These are phyloP conservation scores for Botia kubotai DNA, from an alignment of 2,797 vertebrate genomes.

Conservation along the genomic window DNA sequence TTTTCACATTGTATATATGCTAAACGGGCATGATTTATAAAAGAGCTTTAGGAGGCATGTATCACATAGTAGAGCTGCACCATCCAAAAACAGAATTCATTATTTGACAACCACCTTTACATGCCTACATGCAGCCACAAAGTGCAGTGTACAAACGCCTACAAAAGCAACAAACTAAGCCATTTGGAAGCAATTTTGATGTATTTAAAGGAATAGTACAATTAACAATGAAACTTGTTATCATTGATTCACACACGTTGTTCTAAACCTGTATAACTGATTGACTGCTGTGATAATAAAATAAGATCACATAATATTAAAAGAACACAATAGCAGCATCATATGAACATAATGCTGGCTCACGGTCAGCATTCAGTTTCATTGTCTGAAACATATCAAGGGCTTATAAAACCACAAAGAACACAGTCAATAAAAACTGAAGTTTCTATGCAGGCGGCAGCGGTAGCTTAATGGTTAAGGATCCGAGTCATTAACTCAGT, in stretches of 20 bases:
- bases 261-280: neutral
- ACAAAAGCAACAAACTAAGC: neutral
- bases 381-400: too few relatives aligned
- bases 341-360: too few relatives aligned
- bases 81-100: neutral
- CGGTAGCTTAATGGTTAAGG: neutral
- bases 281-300: too few relatives aligned
- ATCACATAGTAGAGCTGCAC: neutral
- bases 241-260: neutral
- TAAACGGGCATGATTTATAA: conserved; percentile 13
- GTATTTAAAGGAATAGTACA: too few relatives aligned
- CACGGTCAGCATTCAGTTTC: too few relatives aligned
- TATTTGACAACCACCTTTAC: neutral
- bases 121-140: neutral
- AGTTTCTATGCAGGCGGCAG: neutral
- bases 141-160: neutral
- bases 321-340: too few relatives aligned
- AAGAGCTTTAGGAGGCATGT: neutral
- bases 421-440: neutral
- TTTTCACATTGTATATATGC: neutral
- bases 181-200: neutral
- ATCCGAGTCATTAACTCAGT: neutral
- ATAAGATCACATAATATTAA: neutral
- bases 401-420: too few relatives aligned
- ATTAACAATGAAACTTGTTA: neutral